Conservation (phyloP, 2,888 invertebrate genomes). For the Caenorhabditis macrosperma region DNA sequence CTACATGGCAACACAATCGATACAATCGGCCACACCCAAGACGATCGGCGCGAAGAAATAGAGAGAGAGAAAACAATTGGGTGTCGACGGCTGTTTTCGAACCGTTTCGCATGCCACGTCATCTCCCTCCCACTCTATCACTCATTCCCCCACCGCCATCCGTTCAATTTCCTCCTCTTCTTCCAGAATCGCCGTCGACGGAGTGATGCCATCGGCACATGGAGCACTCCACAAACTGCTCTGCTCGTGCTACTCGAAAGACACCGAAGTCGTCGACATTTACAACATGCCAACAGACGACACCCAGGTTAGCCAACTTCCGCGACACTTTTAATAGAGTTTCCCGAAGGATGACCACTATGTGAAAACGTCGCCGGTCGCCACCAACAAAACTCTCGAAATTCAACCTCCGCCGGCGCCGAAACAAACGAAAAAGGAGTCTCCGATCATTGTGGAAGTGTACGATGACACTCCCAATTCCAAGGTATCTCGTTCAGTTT, state of each 20-base stretch:
- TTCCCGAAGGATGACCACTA: slow-evolving; percentile 11
- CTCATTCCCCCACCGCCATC: not conserved
- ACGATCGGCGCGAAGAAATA: not conserved
- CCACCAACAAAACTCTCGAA: slow-evolving; percentile 14
- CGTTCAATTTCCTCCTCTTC: slow-evolving; percentile 13
- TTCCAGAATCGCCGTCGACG: slow-evolving; percentile 56
- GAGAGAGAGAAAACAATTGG: slow-evolving; percentile 3
- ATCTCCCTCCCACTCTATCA: not conserved
- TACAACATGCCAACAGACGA: slow-evolving; percentile 10
- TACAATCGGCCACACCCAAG: slow-evolving; percentile 5
- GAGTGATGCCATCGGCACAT: slow-evolving; percentile 62
- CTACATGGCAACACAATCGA: slow-evolving; percentile 6
- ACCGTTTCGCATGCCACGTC: not conserved
- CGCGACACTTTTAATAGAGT: not conserved
- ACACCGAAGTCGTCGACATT: slow-evolving; percentile 45
- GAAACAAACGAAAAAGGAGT: slow-evolving; percentile 1
- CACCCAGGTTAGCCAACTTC: not conserved
- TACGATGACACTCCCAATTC: slow-evolving; percentile 51
- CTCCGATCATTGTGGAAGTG: slow-evolving; percentile 56
- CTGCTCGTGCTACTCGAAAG: slow-evolving; percentile 57
- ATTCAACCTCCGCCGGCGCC: not conserved
- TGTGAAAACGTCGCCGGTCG: slow-evolving; percentile 13
- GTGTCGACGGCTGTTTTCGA: not conserved
- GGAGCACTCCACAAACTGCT: slow-evolving; percentile 58
- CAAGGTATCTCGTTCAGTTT: slow-evolving; percentile 31